Evolutionary conservation across 2,888 invertebrate genomes (phyloP).

Genomic region (Lasioglossum calceatum): DNA sequence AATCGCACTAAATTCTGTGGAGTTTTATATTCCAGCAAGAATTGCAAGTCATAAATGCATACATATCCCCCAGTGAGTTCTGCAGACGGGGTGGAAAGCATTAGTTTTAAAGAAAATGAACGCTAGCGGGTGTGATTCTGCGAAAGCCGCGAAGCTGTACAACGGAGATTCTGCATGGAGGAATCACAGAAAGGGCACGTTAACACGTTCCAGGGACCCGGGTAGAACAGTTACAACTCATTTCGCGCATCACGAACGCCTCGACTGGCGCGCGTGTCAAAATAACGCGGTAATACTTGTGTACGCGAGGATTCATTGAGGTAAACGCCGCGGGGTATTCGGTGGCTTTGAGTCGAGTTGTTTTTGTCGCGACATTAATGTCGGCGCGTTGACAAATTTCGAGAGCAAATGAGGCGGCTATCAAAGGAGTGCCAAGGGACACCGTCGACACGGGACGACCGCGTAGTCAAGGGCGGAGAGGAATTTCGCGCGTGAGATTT

Average conservation of each 20-base stretch:
- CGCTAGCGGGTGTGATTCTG: too few relatives aligned
- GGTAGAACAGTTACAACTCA: neutral
- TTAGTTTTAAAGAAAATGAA: too few relatives aligned
- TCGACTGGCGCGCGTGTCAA: neutral
- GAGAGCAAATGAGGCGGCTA: slow-evolving; percentile 1
- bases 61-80: too few relatives aligned
- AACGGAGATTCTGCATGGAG: too few relatives aligned
- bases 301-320: neutral
- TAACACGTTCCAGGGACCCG: neutral
- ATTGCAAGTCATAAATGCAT: too few relatives aligned
- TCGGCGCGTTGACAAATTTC: slow-evolving; percentile 12
- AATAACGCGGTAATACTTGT: neutral
- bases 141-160: too few relatives aligned
- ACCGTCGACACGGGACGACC: neutral
- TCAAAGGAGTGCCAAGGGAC: slow-evolving; percentile 5
- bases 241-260: neutral
- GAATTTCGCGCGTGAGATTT: neutral
- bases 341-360: neutral
- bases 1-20: too few relatives aligned
- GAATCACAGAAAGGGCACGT: neutral
- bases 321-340: neutral
- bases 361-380: neutral
- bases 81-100: too few relatives aligned
- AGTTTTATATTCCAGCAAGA: too few relatives aligned
- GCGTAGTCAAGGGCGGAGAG: neutral